A percentile compares a stretch with the other conserved stretches of the same genome.
Evolutionary conservation across 2,797 vertebrate species (phyloP).

Genomic region (Manis pentadactyla): DNA sequence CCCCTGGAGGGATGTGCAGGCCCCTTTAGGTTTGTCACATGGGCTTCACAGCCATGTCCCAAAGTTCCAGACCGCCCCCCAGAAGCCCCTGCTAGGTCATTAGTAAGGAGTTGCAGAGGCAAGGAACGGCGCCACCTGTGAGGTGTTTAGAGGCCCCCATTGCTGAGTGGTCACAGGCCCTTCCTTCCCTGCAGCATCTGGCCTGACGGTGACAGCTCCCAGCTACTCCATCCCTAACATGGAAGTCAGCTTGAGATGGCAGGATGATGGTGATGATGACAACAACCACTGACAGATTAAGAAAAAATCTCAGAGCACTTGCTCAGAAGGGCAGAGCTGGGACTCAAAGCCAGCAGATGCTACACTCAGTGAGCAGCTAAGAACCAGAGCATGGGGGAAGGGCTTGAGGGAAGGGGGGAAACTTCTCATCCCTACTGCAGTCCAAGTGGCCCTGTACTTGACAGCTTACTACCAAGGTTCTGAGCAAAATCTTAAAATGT

Average conservation of each 20-base stretch:
- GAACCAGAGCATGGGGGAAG: not conserved
- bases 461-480: not conserved
- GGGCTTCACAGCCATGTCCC: not conserved
- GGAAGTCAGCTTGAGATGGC: not conserved
- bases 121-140: not conserved
- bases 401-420: not conserved
- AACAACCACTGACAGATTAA: too few species aligned
- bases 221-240: not conserved
- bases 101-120: not conserved
- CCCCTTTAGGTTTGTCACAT: not conserved
- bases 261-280: not conserved
- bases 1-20: not conserved
- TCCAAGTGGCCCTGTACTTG: not conserved
- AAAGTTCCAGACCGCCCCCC: accelerated
- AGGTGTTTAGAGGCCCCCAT: not conserved
- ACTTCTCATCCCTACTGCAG: not conserved
- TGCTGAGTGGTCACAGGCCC: not conserved
- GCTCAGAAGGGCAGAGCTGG: not conserved
- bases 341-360: not conserved
- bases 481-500: not conserved
- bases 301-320: too few species aligned
- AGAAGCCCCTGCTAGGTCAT: accelerated
- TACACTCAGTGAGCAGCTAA: not conserved
- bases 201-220: not conserved
- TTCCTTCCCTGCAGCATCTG: not conserved